Percentiles rank a stretch among this genome's conserved stretches.
Conservation (phyloP, 2,113 vertebrate species). For the Anoplopoma fimbria region DNA sequence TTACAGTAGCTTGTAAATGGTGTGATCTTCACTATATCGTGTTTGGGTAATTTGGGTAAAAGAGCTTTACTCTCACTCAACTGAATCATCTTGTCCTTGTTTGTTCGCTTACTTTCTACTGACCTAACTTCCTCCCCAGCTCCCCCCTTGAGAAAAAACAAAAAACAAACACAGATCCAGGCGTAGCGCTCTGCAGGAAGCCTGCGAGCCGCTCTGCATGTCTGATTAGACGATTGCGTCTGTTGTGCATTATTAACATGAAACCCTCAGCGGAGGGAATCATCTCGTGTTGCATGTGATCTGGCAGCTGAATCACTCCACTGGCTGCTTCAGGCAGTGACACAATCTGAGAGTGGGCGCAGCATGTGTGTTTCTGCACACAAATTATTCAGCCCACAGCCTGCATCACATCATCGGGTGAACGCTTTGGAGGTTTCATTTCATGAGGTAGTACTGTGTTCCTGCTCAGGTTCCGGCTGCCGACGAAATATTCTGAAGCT, state of each 20-base stretch:
- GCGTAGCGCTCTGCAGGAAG: neutral
- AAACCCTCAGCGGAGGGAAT: neutral
- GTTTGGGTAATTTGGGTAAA: neutral
- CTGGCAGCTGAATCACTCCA: neutral
- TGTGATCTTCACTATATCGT: neutral
- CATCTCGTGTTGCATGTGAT: neutral
- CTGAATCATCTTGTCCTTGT: neutral
- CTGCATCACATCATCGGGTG: neutral
- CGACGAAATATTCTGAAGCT: neutral
- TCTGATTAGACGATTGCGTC: neutral
- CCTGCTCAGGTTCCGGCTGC: neutral
- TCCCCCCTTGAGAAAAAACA: neutral
- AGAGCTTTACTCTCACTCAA: neutral
- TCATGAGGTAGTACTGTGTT: neutral
- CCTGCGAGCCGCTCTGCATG: neutral
- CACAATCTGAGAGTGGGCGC: neutral
- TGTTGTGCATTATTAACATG: constrained; percentile 23
- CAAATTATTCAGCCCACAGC: neutral
- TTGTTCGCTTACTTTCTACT: neutral
- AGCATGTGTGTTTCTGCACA: neutral
- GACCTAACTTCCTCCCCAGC: neutral
- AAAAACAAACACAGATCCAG: neutral
- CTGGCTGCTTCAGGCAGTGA: constrained; percentile 18
- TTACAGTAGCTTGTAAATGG: neutral
- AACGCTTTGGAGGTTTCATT: neutral